Evolutionary conservation across 2,797 vertebrate species (phyloP), one percentile per base, ranked within the genome.

Genomic region (Dallia pectoralis): DNA sequence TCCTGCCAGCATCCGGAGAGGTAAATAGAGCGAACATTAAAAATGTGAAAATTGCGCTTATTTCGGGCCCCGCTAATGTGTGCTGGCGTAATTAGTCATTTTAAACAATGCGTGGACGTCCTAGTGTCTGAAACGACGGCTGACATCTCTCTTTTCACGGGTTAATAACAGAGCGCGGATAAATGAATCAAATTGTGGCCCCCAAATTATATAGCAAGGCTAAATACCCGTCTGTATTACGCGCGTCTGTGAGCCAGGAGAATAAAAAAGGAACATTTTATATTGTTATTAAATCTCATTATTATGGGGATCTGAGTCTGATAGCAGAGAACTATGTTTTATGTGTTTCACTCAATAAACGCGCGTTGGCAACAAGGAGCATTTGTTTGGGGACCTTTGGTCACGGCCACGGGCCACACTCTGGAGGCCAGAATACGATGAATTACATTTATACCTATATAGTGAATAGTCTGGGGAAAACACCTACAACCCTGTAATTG

Each of bases 161-260:
- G 93, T 94, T 94, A 94, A 94, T 94, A 94, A 94, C 93, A 94
- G 93, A 90, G 91, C 91, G 89, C 88, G 91, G 89, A 92, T 93
- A 93, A 94, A 94, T 93, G 92, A 94, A 94, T 93, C 92, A 94
- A 93, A 94, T 91, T 91, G 92, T 93, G 91, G 89, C 88, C 92
- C 87, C 91, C 87, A 94, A 94, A 94, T 94, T 93, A 94, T 92
- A 93, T 90, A 91, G 93, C 87, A 89, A 90, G 91, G 93, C 91
- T 92, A 93, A 93, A 93, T 92, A 93, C 92, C 89, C 89, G 90
- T 93, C 92, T 93, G 90, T 87, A 92, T 92, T 89, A 92, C 91
- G 90, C 85, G 85, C 87, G 87, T 85, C 90, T 91, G 92, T 90
- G 93, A 92, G 87, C 89, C 87, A 77, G 84, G 76, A 79, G 82